phyloP scores from a whole-genome alignment of 2,113 vertebrate species.

The Mesitornis unicolor region DNA sequence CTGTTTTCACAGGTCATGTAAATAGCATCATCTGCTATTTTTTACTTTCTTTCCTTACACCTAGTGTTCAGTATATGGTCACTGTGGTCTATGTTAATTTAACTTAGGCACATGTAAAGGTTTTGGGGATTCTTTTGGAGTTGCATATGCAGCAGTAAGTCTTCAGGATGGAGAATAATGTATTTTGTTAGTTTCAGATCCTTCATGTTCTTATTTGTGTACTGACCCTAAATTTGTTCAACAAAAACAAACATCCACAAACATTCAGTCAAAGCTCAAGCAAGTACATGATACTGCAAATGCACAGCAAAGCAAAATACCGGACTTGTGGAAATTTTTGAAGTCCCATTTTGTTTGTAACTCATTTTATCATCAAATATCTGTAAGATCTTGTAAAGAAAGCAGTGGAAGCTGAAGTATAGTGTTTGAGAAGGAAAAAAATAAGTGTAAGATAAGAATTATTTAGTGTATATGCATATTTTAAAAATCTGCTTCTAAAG shows the following conservation, averaged over 20 bases:
- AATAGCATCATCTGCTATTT: slow-evolving; percentile 36
- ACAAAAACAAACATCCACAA: background rate
- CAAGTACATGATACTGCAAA: background rate
- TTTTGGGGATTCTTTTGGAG: background rate
- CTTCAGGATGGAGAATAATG: background rate
- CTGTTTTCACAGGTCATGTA: slow-evolving; percentile 7
- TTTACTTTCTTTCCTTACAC: background rate
- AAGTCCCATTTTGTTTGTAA: background rate
- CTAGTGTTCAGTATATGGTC: background rate
- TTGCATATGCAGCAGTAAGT: background rate
- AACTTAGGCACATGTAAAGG: background rate
- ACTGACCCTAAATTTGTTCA: background rate
- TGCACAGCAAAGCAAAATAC: background rate
- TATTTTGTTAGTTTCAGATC: background rate
- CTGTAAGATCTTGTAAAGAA: background rate
- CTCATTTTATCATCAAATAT: background rate
- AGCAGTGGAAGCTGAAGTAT: background rate
- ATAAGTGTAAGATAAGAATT: background rate
- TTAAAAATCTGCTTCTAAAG: background rate
- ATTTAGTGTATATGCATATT: background rate
- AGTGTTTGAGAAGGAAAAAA: background rate
- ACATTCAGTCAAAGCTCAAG: background rate
- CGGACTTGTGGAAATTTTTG: background rate
- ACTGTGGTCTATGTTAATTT: background rate
- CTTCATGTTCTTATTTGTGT: background rate